Evolutionary conservation across 30 jellyfish, hydroid and myxozoan genomes (phyloP).

Genomic region (Haliclystus octoradiatus): DNA sequence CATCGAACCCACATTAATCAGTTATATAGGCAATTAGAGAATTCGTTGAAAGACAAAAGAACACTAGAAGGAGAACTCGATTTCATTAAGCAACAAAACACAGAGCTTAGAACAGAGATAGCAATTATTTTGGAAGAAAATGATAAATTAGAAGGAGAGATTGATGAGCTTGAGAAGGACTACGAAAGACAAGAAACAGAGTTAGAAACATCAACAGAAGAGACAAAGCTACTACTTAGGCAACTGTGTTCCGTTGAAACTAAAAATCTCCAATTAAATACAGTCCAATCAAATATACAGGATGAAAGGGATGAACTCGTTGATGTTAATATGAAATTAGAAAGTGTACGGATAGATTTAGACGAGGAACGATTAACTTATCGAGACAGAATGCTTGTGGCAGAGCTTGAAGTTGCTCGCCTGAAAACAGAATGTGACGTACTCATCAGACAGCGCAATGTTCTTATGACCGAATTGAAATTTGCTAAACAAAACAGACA

Average conservation of each 20-base stretch:
- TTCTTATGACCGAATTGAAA: slow-evolving; percentile 33
- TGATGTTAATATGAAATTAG: slow-evolving; percentile 46
- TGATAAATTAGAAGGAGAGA: slow-evolving; percentile 76
- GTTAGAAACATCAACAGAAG: slow-evolving; percentile 68
- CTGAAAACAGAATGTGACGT: slow-evolving; percentile 71
- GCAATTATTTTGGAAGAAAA: slow-evolving; percentile 88
- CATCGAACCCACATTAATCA: slow-evolving; percentile 62
- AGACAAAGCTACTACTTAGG: slow-evolving; percentile 59
- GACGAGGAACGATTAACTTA: slow-evolving; percentile 64
- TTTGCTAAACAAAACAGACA: slow-evolving; percentile 59
- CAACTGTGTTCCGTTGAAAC: slow-evolving; percentile 92
- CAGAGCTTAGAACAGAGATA: slow-evolving; percentile 86
- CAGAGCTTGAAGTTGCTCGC: slow-evolving; percentile 89
- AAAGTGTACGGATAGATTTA: slow-evolving; percentile 23
- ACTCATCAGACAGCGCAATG: slow-evolving; percentile 54
- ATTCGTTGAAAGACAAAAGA: slow-evolving; percentile 55
- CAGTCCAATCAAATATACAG: slow-evolving; percentile 64
- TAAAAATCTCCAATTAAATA: slow-evolving; percentile 65
- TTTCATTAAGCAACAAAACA: slow-evolving; percentile 70
- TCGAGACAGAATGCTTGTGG: slow-evolving; percentile 87
- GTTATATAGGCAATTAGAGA: slow-evolving; percentile 72
- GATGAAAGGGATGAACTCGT: slow-evolving; percentile 59
- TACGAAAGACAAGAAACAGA: slow-evolving; percentile 75
- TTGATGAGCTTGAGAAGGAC: slow-evolving; percentile 73
- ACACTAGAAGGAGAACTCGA: slow-evolving; percentile 90